Evolutionary conservation across 2,113 vertebrate genomes (phyloP), one percentile per base, ranked within the genome.

Genomic region (Rattus rattus): DNA sequence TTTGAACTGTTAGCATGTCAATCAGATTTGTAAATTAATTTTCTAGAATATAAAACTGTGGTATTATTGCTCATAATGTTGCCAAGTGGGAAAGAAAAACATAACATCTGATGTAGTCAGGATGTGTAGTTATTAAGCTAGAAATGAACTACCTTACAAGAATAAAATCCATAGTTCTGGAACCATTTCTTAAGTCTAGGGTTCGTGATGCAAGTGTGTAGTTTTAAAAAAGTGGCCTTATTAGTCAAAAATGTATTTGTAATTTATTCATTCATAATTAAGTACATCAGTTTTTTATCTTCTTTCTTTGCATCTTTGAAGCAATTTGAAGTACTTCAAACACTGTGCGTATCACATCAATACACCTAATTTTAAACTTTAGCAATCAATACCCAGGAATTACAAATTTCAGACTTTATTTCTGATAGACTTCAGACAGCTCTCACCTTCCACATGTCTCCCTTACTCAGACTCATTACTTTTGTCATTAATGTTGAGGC

Each of bases 31-130:
- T 61, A 61, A 76, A 61, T 47, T 54, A 33, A 94, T 87, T 88
- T 92, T 96, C 72, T 83, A 12, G 95, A 94, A 87, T 49, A 90
- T 33, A 86, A 92, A 83, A 39, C 61, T 93, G 16, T 72, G 33
- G 17, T 95, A 83, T 63, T 54, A 59, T 1, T n/a, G 63, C 6
- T 61, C 20, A 3, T 75, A 88, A 59, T 47, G 8, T 14, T 72
- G n/a, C 91, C n/a, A 81, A 47, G 65, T 61, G 85, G 43, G 56
- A 16, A 95, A 81, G 69, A 16, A 84, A 63, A 83, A 72, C 14
- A 59, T n/a, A 92, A 83, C 73, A 92, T 91, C 76, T 86, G 36
- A 36, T 77, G 1, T 5, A 28, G 65, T 77, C 70, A 73, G 1
- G 33, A 22, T 22, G 5, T 76, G 67, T 11, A 67, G 10, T 67